Evolutionary conservation across 2,888 invertebrate genomes (phyloP).

Genomic region (Microplitis manilae): DNA sequence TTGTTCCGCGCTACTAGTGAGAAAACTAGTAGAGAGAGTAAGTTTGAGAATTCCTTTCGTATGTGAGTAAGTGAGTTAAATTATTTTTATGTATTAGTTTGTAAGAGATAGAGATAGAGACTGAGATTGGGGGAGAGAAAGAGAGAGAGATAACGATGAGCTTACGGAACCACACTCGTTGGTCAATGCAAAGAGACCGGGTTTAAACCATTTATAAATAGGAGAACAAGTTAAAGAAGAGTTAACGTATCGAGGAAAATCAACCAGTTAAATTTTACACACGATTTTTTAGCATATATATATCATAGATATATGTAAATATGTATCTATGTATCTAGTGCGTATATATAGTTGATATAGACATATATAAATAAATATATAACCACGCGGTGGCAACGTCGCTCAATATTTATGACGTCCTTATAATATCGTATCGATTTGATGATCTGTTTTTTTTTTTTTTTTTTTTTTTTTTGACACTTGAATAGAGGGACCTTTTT

Average conservation of each 20-base stretch:
- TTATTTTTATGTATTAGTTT: no score
- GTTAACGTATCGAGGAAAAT: not conserved
- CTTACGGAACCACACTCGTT: conserved; percentile 54
- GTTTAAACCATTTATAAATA: conserved; percentile 69
- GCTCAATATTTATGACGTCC: not conserved
- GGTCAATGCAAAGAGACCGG: conserved; percentile 63
- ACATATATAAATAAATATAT: not conserved
- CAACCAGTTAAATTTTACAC: not conserved
- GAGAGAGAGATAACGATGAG: conserved; percentile 28
- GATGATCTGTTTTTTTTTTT: not conserved
- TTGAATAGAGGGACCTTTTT: not conserved
- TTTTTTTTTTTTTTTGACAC: not conserved
- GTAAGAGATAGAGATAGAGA: conserved; percentile 9
- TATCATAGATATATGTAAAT: not conserved
- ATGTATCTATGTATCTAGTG: not conserved
- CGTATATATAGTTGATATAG: no score
- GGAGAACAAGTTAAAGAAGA: conserved; percentile 40
- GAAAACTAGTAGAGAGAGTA: conserved; percentile 44
- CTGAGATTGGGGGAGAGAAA: conserved; percentile 9
- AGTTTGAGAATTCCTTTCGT: not conserved
- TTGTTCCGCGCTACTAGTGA: conserved; percentile 65
- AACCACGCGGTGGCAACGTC: not conserved
- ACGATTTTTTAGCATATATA: not conserved
- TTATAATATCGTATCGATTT: not conserved
- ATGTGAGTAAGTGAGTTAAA: conserved; percentile 45